Evolutionary conservation across 2,888 invertebrate genomes (phyloP).

Genomic region (Mystacides longicornis): DNA sequence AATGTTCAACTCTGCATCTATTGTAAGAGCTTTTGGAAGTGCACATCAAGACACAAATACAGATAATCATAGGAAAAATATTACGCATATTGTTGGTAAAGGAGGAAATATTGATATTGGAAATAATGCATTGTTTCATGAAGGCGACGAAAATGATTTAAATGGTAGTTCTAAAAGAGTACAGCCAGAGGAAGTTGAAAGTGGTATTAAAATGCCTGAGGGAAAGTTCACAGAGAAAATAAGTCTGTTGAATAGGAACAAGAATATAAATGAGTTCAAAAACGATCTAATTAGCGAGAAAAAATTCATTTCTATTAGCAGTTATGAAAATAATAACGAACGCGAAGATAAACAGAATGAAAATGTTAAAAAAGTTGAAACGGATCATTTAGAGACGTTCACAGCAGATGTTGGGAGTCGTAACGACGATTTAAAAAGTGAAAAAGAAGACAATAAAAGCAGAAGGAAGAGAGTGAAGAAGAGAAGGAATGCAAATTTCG

Average conservation of each 20-base stretch:
- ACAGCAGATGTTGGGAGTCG: slow-evolving; percentile 27
- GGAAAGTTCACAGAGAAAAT: neutral
- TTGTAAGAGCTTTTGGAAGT: slow-evolving; percentile 1
- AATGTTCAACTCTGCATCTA: slow-evolving; percentile 31
- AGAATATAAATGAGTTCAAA: neutral
- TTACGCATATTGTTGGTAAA: too few species aligned
- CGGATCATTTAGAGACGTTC: neutral
- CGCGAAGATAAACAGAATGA: neutral
- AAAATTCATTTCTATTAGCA: neutral
- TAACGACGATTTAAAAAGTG: neutral
- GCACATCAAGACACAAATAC: neutral
- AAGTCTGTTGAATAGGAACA: neutral
- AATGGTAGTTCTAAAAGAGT: too few species aligned
- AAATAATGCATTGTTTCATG: too few species aligned
- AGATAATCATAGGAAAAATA: neutral
- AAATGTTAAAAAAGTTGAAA: neutral
- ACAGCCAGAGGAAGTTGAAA: neutral
- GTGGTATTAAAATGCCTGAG: neutral
- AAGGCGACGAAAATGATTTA: too few species aligned
- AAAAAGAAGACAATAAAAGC: slow-evolving; percentile 1
- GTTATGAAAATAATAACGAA: neutral
- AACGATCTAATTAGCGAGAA: neutral
- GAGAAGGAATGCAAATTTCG: neutral
- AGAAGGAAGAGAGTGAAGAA: neutral
- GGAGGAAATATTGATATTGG: too few species aligned